Evolutionary conservation across 2,888 invertebrate genomes (phyloP), one percentile per base, ranked within the genome.

Genomic region (Litoditis marina): DNA sequence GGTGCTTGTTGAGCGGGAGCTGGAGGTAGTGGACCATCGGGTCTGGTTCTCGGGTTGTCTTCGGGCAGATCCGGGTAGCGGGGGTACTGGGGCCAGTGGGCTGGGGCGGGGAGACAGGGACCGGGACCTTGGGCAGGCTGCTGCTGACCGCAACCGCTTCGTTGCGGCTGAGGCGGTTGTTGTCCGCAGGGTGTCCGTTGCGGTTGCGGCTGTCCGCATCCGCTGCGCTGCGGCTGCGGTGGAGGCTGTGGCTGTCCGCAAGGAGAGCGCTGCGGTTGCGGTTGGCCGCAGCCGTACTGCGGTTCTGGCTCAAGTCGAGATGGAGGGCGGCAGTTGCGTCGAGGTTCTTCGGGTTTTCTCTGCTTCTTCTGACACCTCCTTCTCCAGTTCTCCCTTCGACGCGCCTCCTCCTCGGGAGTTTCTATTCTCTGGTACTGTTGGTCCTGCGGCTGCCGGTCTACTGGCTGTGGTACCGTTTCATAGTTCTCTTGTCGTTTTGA

Each of bases 401-500:
- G 44, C 22, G 39, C 47, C 28, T 54, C 61, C 13, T 61, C 61
- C 19, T 61, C 61, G 8, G 55, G 22, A 13, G 54, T 34, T 34
- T 50, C 19, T n/a, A 54, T 61, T 22, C 19, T 50, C 28, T 22
- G 50, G n/a, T 27, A 27, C 25, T 50, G n/a, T n/a, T n/a, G n/a
- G 1, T 36, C 39, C 39, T 16, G 11, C 39, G 39, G 13, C 39
- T 36, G 39, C 28, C 46, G 8, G 42, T 47, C 49, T n/a, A 19
- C 25, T 47, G 49, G 49, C 22, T 47, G 16, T n/a, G 49, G 16
- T 47, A 30, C 42, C 42, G 30, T 19, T 27, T 55, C 27, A 30
- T 42, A 42, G 16, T 42, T 16, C 28, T 55, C 55, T 19, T 53
- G 65, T 28, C 72, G 65, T 51, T 72, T 72, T 32, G 65, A 58